Base-by-base conservation (phyloP, 2,113 vertebrate genomes). In the Falco punctatus region DNA sequence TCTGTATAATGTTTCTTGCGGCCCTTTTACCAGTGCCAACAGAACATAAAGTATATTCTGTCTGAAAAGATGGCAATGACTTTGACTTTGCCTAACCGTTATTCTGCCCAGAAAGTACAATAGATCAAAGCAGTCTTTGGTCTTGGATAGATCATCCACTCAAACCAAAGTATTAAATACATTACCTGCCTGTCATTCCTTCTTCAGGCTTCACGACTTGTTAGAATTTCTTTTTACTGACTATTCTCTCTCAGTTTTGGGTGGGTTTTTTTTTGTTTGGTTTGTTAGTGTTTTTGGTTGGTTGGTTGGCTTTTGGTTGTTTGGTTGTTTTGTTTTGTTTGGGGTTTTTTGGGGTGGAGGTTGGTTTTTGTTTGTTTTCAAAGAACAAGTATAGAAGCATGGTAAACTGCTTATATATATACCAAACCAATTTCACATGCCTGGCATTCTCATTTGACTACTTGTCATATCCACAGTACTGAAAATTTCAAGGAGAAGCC, bases 41-140 rank as follows among this genome's bases (percentile, higher is more conserved):
- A 81, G 83, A 77, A 86, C 55, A 95, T 38, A 77, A 96, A 94
- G 57, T 65, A 89, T 17, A 78, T 46, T 86, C 55, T 24, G 46
- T 84, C 44, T 94, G 96, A 97, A 88, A 95, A 70, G 88, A 78
- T 95, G 78, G 69, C 92, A 96, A 97, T 82, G 86, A 84, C 72
- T 96, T 83, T 54, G 72, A 77, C 66, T 95, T 95, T 92, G 58
- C 69, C 70, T 90, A 92, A 72, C 51, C 92, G 79, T 71, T 27
- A 55, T 40, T 19, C 49, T 95, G 94, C 61, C 84, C 93, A 91
- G 59, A 91, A 78, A 81, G 71, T 67, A 87, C 71, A 94, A 69
- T 12, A 94, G 84, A 97, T 65, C 73, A 64, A n/a, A 78, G 32
- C 9, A 67, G 33, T 42, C 69, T 27, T 84, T 52, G 83, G 33